phyloP scores from a whole-genome alignment of 2,113 vertebrate genomes.

The Ranitomeya variabilis region DNA sequence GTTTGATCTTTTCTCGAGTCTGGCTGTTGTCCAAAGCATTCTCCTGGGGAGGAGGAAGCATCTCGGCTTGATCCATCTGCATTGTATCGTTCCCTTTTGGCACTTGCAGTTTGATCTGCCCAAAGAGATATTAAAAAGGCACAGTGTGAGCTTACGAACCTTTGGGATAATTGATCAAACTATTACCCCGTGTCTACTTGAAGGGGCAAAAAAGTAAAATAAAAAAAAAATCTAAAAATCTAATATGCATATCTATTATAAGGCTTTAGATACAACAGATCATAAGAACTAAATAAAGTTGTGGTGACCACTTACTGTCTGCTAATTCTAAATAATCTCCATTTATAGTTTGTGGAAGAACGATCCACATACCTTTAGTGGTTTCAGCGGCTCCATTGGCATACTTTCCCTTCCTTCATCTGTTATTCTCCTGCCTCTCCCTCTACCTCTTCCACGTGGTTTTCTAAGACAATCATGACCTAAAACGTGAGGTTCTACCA shows the following conservation, averaged over 20 bases:
- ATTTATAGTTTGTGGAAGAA: constrained; percentile 24
- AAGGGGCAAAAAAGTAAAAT: background rate
- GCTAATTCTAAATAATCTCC: constrained; percentile 1
- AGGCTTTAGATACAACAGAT: background rate
- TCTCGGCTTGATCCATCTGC: constrained; percentile 57
- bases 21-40: constrained; percentile 76
- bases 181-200: background rate
- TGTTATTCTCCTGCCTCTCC: constrained; percentile 67
- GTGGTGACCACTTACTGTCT: background rate
- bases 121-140: constrained; percentile 22
- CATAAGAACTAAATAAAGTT: background rate
- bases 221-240: background rate
- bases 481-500: constrained; percentile 77
- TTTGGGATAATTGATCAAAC: constrained; percentile 3
- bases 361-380: constrained; percentile 68
- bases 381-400: constrained; percentile 68
- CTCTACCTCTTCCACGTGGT: constrained; percentile 65
- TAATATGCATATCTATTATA: background rate
- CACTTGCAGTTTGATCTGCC: constrained; percentile 72
- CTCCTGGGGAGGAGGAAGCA: constrained; percentile 61
- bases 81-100: constrained; percentile 68
- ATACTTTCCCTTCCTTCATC: constrained; percentile 63
- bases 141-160: constrained; percentile 28
- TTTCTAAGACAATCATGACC: constrained; percentile 68
- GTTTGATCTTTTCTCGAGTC: constrained; percentile 84